phyloP scores from a whole-genome alignment of 2,797 vertebrate species.

The Scyliorhinus canicula region DNA sequence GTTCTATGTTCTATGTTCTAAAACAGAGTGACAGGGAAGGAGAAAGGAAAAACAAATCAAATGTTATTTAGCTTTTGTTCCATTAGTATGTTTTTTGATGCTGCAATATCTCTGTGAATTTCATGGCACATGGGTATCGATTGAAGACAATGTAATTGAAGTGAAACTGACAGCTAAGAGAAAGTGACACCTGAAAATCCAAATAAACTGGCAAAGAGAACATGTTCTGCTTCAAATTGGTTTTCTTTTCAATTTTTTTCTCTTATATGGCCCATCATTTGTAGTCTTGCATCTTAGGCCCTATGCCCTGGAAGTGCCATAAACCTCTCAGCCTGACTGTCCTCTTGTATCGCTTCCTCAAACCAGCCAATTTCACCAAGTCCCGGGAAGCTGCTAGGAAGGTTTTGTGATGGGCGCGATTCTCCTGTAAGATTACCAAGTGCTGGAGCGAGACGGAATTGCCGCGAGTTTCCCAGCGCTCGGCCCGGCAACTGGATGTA shows the following conservation, averaged over 20 bases:
- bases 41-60: slow-evolving; percentile 10
- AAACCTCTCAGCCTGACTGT: neutral
- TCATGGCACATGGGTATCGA: neutral
- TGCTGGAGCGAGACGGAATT: too few species aligned
- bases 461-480: too few species aligned
- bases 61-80: slow-evolving; percentile 21
- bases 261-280: neutral
- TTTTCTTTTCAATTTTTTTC: neutral
- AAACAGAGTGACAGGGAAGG: slow-evolving; percentile 18
- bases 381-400: neutral
- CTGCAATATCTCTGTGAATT: slow-evolving; percentile 17
- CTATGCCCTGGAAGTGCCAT: neutral
- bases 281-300: neutral
- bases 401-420: neutral
- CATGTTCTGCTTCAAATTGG: slow-evolving; percentile 3
- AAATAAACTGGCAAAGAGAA: neutral
- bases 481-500: too few species aligned
- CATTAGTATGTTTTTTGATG: slow-evolving; percentile 25
- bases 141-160: neutral
- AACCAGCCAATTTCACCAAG: neutral
- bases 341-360: neutral
- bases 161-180: neutral
- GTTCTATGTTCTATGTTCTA: too few species aligned
- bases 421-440: too few species aligned
- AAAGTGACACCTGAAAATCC: neutral